Evolutionary conservation across 2,888 invertebrate species (phyloP), one percentile per base, ranked within the genome.

Genomic region (Cremastobaeus sp.): DNA sequence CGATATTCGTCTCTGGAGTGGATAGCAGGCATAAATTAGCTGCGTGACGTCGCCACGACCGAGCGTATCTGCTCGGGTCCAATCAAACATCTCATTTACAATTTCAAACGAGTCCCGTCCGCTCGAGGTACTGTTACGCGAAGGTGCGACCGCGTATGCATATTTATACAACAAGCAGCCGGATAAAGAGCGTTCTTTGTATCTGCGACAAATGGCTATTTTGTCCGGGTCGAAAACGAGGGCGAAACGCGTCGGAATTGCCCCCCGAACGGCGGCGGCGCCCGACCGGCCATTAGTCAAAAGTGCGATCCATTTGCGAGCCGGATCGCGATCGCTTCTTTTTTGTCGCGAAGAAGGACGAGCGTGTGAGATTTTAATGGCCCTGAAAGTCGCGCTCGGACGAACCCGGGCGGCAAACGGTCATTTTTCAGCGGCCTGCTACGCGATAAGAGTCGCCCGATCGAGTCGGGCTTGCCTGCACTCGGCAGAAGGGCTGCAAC

Each of bases 21-120:
- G 60, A 69, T 52, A 60, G 62, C 66, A 73, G 52, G 69, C 69
- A 73, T 74, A 74, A 74, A 69, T 74, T 69, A 64, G 34, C 30
- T 52, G 45, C n/a, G n/a, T n/a, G n/a, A n/a, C 20, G 69, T 64
- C 39, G 64, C 43, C 30, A 57, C 43, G 52, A 54, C 17, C 59
- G 39, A 55, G 50, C 37, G 34, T 74, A 64, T 57, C 74, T 64
- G 37, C 64, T 47, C 41, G 39, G 52, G 41, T 65, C 65, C 69
- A 74, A 74, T 74, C 74, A 70, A 74, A 70, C 65, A 69, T 66
- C 74, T 69, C 69, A 74, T 74, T 74, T 69, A 65, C 74, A 74
- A 74, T 74, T 74, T 74, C 65, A 69, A 74, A 74, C 65, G 69
- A 52, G 65, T 74, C 64, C 12, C 62, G 64, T 54, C 60, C 54